A percentile compares a stretch with the other conserved stretches of the same genome.
Evolutionary conservation across 2,888 invertebrate species (phyloP).

Genomic region (Orthosia cruda): DNA sequence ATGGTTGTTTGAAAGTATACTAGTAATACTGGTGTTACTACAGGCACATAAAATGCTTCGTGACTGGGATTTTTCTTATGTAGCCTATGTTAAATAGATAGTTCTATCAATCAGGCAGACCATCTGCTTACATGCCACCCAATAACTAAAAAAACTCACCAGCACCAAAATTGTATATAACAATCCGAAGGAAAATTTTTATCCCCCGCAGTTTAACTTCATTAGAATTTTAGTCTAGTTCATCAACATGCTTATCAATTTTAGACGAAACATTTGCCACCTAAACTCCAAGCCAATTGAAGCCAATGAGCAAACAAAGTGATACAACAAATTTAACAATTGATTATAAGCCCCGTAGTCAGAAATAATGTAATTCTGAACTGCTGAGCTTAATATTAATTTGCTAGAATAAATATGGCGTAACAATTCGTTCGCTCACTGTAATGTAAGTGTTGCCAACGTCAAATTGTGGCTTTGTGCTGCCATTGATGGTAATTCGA

Average conservation of each 20-base stretch:
- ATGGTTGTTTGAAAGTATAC: too few relatives aligned
- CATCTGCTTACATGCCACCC: not conserved
- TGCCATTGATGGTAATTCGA: slow-evolving; percentile 18
- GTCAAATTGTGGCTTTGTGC: slow-evolving; percentile 31
- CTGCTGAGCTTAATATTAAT: slow-evolving; percentile 28
- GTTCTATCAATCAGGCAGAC: not conserved
- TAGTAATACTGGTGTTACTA: too few relatives aligned
- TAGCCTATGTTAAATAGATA: too few relatives aligned
- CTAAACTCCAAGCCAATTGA: not conserved
- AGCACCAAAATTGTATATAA: too few relatives aligned
- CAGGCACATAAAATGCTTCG: too few relatives aligned
- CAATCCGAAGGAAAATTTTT: too few relatives aligned
- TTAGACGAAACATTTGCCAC: not conserved
- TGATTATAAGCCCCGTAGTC: slow-evolving; percentile 7
- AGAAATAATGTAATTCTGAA: slow-evolving; percentile 23
- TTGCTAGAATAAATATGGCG: slow-evolving; percentile 8
- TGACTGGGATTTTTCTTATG: too few relatives aligned
- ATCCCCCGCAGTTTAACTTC: too few relatives aligned
- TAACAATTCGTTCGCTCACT: slow-evolving; percentile 34
- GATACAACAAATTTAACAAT: slow-evolving; percentile 21
- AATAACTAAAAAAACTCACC: not conserved
- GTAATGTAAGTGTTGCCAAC: not conserved
- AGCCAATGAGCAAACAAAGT: not conserved
- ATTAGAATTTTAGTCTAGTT: too few relatives aligned
- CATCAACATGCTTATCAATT: too few relatives aligned